phyloP scores from a whole-genome alignment of 2,888 invertebrate genomes.

The Caenorhabditis sinica region DNA sequence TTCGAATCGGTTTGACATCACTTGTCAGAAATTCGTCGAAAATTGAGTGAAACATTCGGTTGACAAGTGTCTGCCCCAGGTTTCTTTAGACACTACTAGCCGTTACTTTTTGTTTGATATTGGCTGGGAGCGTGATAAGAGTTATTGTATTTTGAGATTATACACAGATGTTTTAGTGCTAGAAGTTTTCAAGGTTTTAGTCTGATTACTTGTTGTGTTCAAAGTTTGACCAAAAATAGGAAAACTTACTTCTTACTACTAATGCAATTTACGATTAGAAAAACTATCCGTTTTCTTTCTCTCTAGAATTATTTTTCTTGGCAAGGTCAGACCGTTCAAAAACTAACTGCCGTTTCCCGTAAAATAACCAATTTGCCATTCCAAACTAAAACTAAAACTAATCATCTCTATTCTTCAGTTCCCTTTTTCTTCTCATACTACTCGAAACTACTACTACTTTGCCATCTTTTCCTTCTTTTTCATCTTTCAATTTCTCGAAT shows the following conservation, averaged over 20 bases:
- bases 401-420: conserved; percentile 50
- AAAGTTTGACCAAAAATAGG: background rate
- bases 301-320: background rate
- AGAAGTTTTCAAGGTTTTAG: no score
- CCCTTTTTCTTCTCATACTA: conserved; percentile 12
- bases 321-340: conserved; percentile 57
- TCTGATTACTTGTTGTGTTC: no score
- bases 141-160: background rate
- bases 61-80: conserved; percentile 51
- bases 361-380: conserved; percentile 55
- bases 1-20: conserved; percentile 43
- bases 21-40: conserved; percentile 52
- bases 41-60: conserved; percentile 50
- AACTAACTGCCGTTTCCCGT: background rate
- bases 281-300: conserved; percentile 6
- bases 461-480: background rate
- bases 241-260: background rate
- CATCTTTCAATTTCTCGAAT: conserved; percentile 33
- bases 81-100: conserved; percentile 14
- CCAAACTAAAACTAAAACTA: conserved; percentile 49
- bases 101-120: conserved; percentile 7
- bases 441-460: conserved; percentile 4
- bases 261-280: background rate
- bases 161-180: no score
- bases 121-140: conserved; percentile 21